Evolutionary conservation across 2,113 vertebrate species (phyloP).

Genomic region (Sisor rabdophorus): DNA sequence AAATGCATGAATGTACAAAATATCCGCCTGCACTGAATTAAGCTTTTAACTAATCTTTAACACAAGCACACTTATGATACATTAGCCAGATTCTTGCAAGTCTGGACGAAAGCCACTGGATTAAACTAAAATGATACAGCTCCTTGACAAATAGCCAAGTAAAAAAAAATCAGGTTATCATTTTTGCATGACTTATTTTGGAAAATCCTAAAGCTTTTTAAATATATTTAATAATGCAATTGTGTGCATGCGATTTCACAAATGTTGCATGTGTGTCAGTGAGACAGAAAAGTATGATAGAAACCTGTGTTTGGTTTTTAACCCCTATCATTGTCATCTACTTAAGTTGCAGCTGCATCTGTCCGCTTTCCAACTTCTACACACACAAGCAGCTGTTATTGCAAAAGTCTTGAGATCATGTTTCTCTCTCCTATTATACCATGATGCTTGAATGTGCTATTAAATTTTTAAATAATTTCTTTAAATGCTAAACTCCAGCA

Average conservation of each 20-base stretch:
- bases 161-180: constrained; percentile 33
- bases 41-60: not conserved
- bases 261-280: constrained; percentile 3
- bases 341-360: constrained; percentile 66
- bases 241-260: not conserved
- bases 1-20: too few species aligned
- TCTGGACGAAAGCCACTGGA: constrained; percentile 7
- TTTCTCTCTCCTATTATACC: constrained; percentile 59
- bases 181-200: constrained; percentile 25
- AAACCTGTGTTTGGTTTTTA: constrained; percentile 55
- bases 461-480: constrained; percentile 27
- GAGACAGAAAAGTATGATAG: constrained; percentile 36
- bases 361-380: constrained; percentile 41
- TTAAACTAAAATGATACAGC: constrained; percentile 39
- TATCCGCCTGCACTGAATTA: not conserved
- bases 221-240: constrained; percentile 11
- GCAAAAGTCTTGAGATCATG: constrained; percentile 58
- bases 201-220: not conserved
- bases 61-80: not conserved
- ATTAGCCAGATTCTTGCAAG: not conserved
- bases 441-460: constrained; percentile 17
- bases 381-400: constrained; percentile 65
- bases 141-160: constrained; percentile 30
- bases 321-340: constrained; percentile 62
- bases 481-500: not conserved